phyloP scores from a whole-genome alignment of 2,113 vertebrate species.

The Lagopus leucura region DNA sequence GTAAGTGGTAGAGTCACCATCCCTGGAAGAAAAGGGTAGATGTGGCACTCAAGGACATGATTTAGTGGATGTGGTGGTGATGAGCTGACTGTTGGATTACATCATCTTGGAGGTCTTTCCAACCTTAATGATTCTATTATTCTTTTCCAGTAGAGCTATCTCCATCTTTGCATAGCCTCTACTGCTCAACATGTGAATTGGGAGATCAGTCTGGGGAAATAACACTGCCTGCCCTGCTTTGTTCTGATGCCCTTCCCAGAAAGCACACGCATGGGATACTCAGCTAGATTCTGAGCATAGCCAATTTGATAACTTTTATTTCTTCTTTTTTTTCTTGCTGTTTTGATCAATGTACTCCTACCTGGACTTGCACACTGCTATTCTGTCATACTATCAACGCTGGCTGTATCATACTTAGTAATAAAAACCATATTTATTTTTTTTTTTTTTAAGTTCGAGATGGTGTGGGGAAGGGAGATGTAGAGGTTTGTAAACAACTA shows the following conservation, averaged over 20 bases:
- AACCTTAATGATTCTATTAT: neutral
- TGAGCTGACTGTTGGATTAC: too few species aligned
- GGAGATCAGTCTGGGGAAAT: neutral
- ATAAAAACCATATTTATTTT: neutral
- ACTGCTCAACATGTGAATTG: accelerated
- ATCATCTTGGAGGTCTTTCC: too few species aligned
- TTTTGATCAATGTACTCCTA: neutral
- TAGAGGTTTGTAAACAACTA: neutral
- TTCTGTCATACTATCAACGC: neutral
- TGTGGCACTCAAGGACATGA: too few species aligned
- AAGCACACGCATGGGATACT: neutral
- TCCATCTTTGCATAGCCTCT: neutral
- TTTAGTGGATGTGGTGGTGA: too few species aligned
- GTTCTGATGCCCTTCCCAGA: neutral
- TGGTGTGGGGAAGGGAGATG: neutral
- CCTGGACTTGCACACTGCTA: neutral
- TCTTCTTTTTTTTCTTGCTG: neutral
- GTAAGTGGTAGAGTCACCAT: too few species aligned
- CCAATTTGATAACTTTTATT: neutral
- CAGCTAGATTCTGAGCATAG: neutral
- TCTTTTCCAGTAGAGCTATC: neutral
- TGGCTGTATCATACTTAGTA: neutral
- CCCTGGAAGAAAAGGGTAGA: too few species aligned
- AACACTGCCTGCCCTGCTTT: neutral
- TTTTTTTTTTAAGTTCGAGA: neutral